phyloP scores from a whole-genome alignment of 2,888 invertebrate genomes.

The Falcaria lacertinaria region DNA sequence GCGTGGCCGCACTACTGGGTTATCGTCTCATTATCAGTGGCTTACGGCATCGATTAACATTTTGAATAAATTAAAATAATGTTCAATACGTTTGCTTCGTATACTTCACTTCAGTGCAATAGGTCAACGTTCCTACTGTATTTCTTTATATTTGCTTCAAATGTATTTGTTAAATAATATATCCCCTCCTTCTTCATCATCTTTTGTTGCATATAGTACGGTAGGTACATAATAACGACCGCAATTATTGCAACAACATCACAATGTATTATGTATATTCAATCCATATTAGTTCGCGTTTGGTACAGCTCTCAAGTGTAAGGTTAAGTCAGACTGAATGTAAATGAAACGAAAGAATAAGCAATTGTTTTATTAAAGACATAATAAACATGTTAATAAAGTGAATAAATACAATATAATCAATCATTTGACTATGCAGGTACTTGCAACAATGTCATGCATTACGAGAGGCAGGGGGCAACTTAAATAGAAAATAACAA shows the following conservation, averaged over 20 bases:
- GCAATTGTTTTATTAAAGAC: slow-evolving; percentile 78
- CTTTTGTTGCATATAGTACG: too few relatives aligned
- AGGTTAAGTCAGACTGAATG: neutral
- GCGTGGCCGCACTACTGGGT: slow-evolving; percentile 42
- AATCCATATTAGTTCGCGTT: slow-evolving; percentile 14
- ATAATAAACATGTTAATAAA: slow-evolving; percentile 79
- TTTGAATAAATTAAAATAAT: slow-evolving; percentile 48
- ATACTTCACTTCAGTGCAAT: slow-evolving; percentile 24
- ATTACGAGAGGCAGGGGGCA: slow-evolving; percentile 51
- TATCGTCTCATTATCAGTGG: slow-evolving; percentile 58
- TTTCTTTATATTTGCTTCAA: too few relatives aligned
- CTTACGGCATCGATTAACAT: slow-evolving; percentile 55
- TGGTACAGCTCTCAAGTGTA: slow-evolving; percentile 16
- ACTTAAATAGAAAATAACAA: slow-evolving; percentile 45
- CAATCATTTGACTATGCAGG: too few relatives aligned
- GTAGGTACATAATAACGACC: too few relatives aligned
- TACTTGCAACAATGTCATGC: slow-evolving; percentile 54
- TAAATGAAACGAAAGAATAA: slow-evolving; percentile 50
- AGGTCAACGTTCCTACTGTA: slow-evolving; percentile 47
- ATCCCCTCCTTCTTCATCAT: too few relatives aligned
- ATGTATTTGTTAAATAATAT: too few relatives aligned
- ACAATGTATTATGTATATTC: too few relatives aligned
- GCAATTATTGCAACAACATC: too few relatives aligned
- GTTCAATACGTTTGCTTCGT: slow-evolving; percentile 33
- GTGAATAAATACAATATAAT: slow-evolving; percentile 73